Evolutionary conservation across 2,113 vertebrate genomes (phyloP).

Genomic region (Dasypus novemcinctus): DNA sequence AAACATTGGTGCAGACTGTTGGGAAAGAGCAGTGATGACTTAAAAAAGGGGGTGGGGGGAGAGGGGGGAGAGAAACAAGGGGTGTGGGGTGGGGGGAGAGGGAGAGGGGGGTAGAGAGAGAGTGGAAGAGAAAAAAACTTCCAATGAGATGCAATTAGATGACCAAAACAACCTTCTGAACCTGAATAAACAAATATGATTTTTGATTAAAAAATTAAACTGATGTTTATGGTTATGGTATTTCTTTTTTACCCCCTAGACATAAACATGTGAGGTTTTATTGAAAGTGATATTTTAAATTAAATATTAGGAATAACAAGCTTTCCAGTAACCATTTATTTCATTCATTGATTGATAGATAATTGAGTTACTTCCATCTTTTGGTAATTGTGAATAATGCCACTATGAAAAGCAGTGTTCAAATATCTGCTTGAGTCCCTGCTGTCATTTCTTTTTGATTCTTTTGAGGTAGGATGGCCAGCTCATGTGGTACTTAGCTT

Average conservation of each 20-base stretch:
- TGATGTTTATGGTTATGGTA: neutral
- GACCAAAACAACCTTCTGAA: neutral
- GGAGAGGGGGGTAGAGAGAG: too few relatives aligned
- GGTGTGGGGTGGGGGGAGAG: too few relatives aligned
- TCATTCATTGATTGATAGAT: too few relatives aligned
- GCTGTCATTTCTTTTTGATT: too few relatives aligned
- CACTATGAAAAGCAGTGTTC: too few relatives aligned
- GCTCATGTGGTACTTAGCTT: too few relatives aligned
- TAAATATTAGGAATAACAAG: neutral
- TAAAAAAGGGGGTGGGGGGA: neutral
- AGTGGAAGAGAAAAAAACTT: neutral
- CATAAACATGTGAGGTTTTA: neutral
- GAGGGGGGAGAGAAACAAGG: neutral
- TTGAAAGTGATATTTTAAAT: neutral
- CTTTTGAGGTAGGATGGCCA: too few relatives aligned
- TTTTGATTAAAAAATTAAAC: conserved; percentile 11
- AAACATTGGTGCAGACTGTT: neutral
- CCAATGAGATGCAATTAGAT: neutral
- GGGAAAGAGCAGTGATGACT: neutral
- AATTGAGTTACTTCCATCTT: too few relatives aligned
- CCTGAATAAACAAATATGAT: neutral
- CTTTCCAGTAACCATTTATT: neutral
- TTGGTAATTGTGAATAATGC: too few relatives aligned
- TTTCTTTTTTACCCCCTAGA: neutral
- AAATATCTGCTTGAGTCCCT: too few relatives aligned